Evolutionary conservation across 2,888 invertebrate genomes (phyloP).

Genomic region (Drosophila paranaensis): DNA sequence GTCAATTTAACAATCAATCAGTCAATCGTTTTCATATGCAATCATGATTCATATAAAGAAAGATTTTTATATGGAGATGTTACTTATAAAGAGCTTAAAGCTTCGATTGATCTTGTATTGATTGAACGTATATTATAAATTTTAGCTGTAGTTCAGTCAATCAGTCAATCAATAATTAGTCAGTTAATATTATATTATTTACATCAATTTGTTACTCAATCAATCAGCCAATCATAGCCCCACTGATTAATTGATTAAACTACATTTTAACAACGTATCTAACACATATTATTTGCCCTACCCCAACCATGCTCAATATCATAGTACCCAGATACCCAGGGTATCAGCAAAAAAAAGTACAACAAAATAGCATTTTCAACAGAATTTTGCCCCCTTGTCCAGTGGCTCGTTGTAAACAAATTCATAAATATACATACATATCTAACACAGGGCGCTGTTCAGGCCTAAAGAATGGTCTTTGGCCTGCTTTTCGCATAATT

Average conservation of each 20-base stretch:
- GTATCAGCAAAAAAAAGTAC: neutral
- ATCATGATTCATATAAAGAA: neutral
- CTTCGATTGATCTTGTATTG: too few relatives aligned
- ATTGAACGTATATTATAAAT: too few relatives aligned
- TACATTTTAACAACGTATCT: too few relatives aligned
- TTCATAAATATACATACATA: conserved; percentile 56
- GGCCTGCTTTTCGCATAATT: conserved; percentile 62
- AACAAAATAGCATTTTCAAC: conserved; percentile 26
- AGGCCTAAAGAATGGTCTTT: conserved; percentile 39
- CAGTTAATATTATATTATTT: too few relatives aligned
- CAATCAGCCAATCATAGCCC: neutral
- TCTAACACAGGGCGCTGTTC: conserved; percentile 9
- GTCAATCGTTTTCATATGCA: neutral
- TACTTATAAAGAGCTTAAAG: too few relatives aligned
- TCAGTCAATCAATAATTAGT: too few relatives aligned
- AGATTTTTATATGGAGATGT: too few relatives aligned
- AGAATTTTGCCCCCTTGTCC: conserved; percentile 41
- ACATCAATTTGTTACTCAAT: neutral
- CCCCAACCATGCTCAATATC: neutral
- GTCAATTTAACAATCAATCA: neutral
- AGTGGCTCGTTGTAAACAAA: conserved; percentile 70
- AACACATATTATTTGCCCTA: neutral
- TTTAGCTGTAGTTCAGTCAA: too few relatives aligned
- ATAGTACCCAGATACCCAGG: neutral
- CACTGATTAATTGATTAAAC: too few relatives aligned